Conservation (phyloP, 2,888 invertebrate species). For the Adela reaumurella region DNA sequence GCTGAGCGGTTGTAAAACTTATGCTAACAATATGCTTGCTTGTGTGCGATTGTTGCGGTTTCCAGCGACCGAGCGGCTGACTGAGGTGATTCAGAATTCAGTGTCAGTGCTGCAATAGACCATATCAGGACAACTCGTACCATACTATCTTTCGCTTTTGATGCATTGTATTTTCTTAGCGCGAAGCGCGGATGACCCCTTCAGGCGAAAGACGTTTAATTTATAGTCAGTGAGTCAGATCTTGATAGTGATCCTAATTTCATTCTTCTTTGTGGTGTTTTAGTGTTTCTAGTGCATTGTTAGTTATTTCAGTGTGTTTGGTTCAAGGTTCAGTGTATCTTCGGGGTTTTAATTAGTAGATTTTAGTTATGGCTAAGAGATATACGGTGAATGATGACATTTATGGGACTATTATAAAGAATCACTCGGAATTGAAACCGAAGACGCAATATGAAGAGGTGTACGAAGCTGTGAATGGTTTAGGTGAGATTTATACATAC, state of each 20-base stretch:
- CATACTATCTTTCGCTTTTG: no score
- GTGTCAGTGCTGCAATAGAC: neutral
- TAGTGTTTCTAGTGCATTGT: slow-evolving; percentile 10
- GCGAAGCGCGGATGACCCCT: no score
- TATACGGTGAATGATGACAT: slow-evolving; percentile 47
- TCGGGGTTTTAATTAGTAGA: slow-evolving; percentile 3
- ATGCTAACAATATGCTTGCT: slow-evolving; percentile 42
- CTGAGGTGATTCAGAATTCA: neutral
- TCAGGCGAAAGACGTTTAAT: no score
- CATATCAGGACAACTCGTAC: neutral
- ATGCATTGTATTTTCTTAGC: no score
- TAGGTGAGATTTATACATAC: slow-evolving; percentile 23
- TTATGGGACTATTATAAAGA: slow-evolving; percentile 44
- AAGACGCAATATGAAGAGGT: slow-evolving; percentile 33
- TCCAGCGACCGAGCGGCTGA: neutral
- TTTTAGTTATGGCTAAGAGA: slow-evolving; percentile 26
- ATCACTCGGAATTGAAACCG: slow-evolving; percentile 23
- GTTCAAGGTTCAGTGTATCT: no score
- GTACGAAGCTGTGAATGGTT: slow-evolving; percentile 38
- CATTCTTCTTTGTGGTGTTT: no score
- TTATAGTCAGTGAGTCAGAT: no score
- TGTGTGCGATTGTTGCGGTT: slow-evolving; percentile 37
- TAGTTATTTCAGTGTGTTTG: slow-evolving; percentile 19
- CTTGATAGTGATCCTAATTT: no score
- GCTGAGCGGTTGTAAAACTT: slow-evolving; percentile 20